Base-by-base conservation (phyloP, 92 coral and sea anemone genomes). In the Muricea muricata region DNA sequence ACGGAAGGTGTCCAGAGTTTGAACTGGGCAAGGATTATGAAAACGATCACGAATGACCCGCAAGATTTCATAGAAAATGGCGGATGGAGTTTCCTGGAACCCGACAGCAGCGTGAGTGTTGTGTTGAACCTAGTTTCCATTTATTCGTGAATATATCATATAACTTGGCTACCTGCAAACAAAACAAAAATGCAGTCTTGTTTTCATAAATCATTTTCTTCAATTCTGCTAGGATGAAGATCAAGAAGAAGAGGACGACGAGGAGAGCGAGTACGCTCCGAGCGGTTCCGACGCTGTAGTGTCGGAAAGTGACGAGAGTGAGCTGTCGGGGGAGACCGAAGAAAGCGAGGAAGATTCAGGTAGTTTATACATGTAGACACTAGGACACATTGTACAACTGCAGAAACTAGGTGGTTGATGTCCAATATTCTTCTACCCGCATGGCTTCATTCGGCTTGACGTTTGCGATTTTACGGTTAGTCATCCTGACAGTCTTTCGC, bases 31-130 rank as follows among this genome's bases (percentile, higher is more conserved):
- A 93, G 94, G 87, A 97, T 97, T 88, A 97, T 97, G 99, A 97
- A 97, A 65, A 97, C 99, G 1, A 97, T 97, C 73, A 97, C 94
- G 66, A 97, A 97, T 24, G 93, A 97, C 57, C 97, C 99, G 0
- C 98, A 97, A 34, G 99, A 93, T 33, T 97, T 97, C 93, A 84
- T 97, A 76, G 99, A 97, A 17, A 97, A 97, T 83, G 99, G 99
- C 26, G 99, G 99, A 7, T 97, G 99, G 99, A 91, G 99, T 83
- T 97, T 97, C 90, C 85, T 97, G 85, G 99, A 97, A 58, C 99
- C 99, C 0, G 94, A 97, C 45, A 97, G 99, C 83, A 90, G 89
- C 65, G 99, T 97, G 86, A 67, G 73, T 57, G 26, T n/a, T n/a
- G n/a, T n/a, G n/a, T n/a, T n/a, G n/a, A n/a, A n/a, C n/a, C n/a